Base-by-base conservation (phyloP, 1,140 invertebrate genomes). In the Stegodyphus dumicola region DNA sequence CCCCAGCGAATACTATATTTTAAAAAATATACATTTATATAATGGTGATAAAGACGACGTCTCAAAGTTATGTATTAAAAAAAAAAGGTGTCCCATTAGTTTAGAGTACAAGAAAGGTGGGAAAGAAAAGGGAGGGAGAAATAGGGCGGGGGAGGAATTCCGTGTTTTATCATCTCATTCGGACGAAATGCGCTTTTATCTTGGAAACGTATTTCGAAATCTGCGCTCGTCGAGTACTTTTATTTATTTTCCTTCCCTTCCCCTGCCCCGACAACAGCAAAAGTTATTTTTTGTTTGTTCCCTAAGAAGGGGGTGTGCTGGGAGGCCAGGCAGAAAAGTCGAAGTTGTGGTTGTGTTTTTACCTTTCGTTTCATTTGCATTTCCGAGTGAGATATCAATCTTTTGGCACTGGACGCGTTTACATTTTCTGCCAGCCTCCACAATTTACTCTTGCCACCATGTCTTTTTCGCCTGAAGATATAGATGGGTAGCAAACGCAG, bases 321-420 rank as follows among this genome's bases (percentile, higher is more conserved):
- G 49, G 67, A 67, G 7, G 60, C 52, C 18, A 6, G 48, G 17
- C 7, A 33, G 53, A 48, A 80, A 60, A 64, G 69, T 74, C 69
- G 69, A 52, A 80, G 78, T 75, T 74, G 77, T 60, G 67, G 77
- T 71, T 71, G 56, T 74, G 60, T 83, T 74, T 83, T 75, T 80
- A 51, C 17, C 70, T 60, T 83, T 66, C 80, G 71, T 83, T 83
- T 83, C 80, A 83, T 83, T 83, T 75, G 80, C 80, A 83, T 83
- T 83, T 83, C 80, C 70, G 69, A 83, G 80, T 83, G 60, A 74
- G 80, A 83, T 83, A 83, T 83, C 79, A 83, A 83, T 83, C 80
- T 83, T 83, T 83, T 83, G 80, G 71, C 71, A 17, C 71, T 83
- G 71, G 49, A 65, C 48, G 80, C 17, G 53, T 49, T 53, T 52